A percentile compares a stretch with the other conserved stretches of the same genome.
phyloP scores from a whole-genome alignment of 2,888 invertebrate species.

The Oxycera nigricornis region DNA sequence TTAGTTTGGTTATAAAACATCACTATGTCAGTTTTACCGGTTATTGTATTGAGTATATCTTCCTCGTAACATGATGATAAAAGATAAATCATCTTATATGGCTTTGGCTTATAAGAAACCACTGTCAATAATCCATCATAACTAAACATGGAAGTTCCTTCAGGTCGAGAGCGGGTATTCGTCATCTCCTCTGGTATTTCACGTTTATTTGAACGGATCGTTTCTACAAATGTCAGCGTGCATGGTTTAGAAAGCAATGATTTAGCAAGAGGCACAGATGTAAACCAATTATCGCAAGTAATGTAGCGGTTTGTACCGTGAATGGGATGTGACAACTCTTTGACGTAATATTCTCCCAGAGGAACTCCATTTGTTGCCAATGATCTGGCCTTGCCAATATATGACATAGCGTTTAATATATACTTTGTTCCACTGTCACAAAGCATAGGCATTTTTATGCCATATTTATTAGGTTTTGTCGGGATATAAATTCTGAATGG shows the following conservation, averaged over 20 bases:
- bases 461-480: slow-evolving; percentile 45
- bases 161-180: slow-evolving; percentile 37
- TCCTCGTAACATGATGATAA: slow-evolving; percentile 45
- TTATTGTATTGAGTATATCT: slow-evolving; percentile 27
- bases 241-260: slow-evolving; percentile 39
- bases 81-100: slow-evolving; percentile 43
- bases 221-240: slow-evolving; percentile 32
- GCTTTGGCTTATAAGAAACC: slow-evolving; percentile 43
- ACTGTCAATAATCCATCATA: slow-evolving; percentile 18
- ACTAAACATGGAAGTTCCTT: background rate
- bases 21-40: slow-evolving; percentile 43
- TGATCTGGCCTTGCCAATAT: slow-evolving; percentile 38
- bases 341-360: background rate
- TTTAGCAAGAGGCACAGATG: slow-evolving; percentile 30
- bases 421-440: slow-evolving; percentile 42
- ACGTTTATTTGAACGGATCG: slow-evolving; percentile 40
- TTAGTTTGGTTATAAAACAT: slow-evolving; percentile 46
- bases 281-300: slow-evolving; percentile 27
- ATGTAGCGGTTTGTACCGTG: slow-evolving; percentile 46
- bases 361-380: slow-evolving; percentile 14
- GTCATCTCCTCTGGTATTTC: slow-evolving; percentile 41
- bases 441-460: slow-evolving; percentile 42
- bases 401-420: slow-evolving; percentile 42
- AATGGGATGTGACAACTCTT: slow-evolving; percentile 49
- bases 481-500: no score